A percentile compares a stretch with the other conserved stretches of the same genome.
Conservation (phyloP, 2,797 vertebrate genomes). For the Poeciliopsis turneri region DNA sequence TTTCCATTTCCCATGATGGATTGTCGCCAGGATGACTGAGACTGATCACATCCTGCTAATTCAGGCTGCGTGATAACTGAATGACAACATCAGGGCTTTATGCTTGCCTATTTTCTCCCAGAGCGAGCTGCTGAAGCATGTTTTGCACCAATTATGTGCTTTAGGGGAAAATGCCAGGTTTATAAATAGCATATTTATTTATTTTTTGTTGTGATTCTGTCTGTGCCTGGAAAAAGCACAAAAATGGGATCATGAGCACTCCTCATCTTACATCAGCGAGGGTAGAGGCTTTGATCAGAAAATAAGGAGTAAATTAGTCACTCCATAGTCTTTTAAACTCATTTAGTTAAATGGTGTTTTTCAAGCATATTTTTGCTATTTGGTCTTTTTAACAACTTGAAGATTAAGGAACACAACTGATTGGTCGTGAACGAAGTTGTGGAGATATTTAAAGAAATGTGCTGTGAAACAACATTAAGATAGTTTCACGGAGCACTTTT, state of each 20-base stretch:
- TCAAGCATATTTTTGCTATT: constrained; percentile 12
- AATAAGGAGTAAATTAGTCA: constrained; percentile 66
- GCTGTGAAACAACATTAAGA: neutral
- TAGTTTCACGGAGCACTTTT: neutral
- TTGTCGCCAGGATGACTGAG: constrained; percentile 40
- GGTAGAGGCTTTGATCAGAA: constrained; percentile 62
- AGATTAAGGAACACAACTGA: neutral
- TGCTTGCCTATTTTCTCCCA: constrained; percentile 23
- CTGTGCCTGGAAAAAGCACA: constrained; percentile 49
- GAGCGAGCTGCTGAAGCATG: constrained; percentile 40
- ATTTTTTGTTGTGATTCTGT: constrained; percentile 20
- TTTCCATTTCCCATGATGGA: constrained; percentile 32
- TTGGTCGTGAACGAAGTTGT: no score
- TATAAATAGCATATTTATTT: constrained; percentile 59
- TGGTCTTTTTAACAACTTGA: neutral
- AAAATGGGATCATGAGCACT: constrained; percentile 43
- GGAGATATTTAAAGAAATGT: neutral
- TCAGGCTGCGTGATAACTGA: constrained; percentile 41
- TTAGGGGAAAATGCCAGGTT: constrained; percentile 48
- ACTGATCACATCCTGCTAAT: constrained; percentile 42
- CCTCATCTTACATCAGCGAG: constrained; percentile 51
- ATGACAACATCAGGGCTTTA: constrained; percentile 24
- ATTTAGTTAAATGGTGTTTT: constrained; percentile 47
- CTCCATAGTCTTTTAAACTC: constrained; percentile 47
- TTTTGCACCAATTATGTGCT: constrained; percentile 42